Evolutionary conservation across 2,113 vertebrate species (phyloP).

Genomic region (Pristiophorus japonicus): DNA sequence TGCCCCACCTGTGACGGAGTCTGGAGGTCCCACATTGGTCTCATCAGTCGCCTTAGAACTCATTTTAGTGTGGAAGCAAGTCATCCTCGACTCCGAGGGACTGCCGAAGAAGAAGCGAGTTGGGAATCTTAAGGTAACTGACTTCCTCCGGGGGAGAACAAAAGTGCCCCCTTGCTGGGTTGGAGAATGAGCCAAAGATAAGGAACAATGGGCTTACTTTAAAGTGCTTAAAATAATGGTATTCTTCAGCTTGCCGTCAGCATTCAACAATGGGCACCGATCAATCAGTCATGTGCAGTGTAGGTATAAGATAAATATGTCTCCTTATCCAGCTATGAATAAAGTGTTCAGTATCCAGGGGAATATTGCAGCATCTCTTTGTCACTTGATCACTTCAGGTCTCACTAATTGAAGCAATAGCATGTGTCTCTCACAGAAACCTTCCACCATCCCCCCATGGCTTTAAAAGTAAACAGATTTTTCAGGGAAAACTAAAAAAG

Average conservation of each 20-base stretch:
- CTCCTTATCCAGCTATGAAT: neutral
- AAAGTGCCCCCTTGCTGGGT: neutral
- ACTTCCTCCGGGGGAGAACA: no score
- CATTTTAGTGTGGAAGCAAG: no score
- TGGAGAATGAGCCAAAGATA: neutral
- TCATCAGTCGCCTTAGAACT: no score
- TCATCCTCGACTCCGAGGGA: no score
- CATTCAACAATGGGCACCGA: neutral
- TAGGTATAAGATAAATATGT: neutral
- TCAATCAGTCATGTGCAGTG: neutral
- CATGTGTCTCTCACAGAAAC: neutral
- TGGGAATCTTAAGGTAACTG: no score
- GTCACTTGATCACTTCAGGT: neutral
- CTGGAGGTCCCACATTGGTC: no score
- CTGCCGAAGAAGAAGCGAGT: no score
- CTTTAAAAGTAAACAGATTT: neutral
- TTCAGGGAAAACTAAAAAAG: neutral
- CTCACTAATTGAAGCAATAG: neutral
- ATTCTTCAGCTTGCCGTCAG: neutral
- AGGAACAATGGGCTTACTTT: neutral
- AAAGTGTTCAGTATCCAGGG: neutral
- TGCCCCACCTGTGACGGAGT: no score
- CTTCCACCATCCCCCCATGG: neutral
- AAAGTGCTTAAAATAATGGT: neutral
- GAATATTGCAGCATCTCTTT: neutral